Evolutionary conservation across 2,113 vertebrate species (phyloP).

Genomic region (Blennius ocellaris): DNA sequence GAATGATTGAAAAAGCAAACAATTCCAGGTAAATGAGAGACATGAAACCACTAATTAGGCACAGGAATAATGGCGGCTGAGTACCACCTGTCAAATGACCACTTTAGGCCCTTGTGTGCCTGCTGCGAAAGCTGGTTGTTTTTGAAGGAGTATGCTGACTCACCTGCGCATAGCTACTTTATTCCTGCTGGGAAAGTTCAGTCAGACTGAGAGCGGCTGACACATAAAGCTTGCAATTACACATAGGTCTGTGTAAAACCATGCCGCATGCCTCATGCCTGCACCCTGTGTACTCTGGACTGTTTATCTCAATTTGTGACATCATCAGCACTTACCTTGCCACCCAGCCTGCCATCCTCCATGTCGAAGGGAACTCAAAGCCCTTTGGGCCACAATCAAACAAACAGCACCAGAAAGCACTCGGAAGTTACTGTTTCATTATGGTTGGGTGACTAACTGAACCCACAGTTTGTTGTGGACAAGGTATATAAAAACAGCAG

Average conservation of each 20-base stretch:
- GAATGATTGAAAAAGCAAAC: constrained; percentile 74
- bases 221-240: constrained; percentile 61
- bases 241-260: constrained; percentile 40
- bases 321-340: constrained; percentile 39
- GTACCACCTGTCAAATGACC: constrained; percentile 77
- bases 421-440: constrained; percentile 60
- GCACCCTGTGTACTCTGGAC: constrained; percentile 32
- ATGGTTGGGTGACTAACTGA: constrained; percentile 60
- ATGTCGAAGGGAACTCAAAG: constrained; percentile 27
- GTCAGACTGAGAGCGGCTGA: constrained; percentile 53
- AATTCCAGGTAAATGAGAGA: constrained; percentile 71
- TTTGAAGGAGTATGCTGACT: constrained; percentile 67
- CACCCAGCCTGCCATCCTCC: background rate
- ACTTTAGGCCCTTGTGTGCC: constrained; percentile 54
- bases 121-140: constrained; percentile 68
- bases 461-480: constrained; percentile 65
- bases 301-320: constrained; percentile 55
- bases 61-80: constrained; percentile 67
- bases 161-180: constrained; percentile 53
- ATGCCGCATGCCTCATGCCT: constrained; percentile 23
- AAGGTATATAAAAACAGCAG: constrained; percentile 57
- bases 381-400: constrained; percentile 40
- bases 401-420: constrained; percentile 19
- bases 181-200: constrained; percentile 50
- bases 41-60: constrained; percentile 69